phyloP scores from a whole-genome alignment of 2,113 vertebrate genomes.

The Tympanuchus pallidicinctus region DNA sequence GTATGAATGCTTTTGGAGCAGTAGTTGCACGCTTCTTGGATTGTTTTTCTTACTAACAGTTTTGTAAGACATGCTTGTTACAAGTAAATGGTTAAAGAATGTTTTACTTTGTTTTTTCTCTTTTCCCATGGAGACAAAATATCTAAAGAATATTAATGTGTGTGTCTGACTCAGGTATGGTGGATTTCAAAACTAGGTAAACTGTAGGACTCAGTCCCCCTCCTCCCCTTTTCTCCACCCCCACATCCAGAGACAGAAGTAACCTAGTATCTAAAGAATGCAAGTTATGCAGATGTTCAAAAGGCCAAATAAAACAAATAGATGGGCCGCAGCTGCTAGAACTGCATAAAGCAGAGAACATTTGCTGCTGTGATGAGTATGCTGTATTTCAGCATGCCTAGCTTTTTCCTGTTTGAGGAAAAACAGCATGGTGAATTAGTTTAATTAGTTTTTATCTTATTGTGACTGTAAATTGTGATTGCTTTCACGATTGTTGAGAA shows the following conservation, averaged over 20 bases:
- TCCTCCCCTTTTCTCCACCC: constrained; percentile 23
- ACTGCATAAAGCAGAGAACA: constrained; percentile 28
- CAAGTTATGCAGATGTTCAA: constrained; percentile 73
- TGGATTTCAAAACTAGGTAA: constrained; percentile 44
- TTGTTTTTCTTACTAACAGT: background rate
- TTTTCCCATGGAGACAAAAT: background rate
- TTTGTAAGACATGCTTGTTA: background rate
- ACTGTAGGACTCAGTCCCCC: background rate
- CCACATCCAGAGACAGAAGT: constrained; percentile 52
- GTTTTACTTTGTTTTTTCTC: background rate
- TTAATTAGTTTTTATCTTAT: background rate
- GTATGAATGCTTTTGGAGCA: background rate
- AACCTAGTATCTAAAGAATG: constrained; percentile 72
- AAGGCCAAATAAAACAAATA: constrained; percentile 75
- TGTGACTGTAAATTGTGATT: background rate
- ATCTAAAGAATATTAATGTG: background rate
- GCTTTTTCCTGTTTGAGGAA: background rate
- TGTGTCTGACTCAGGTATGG: background rate
- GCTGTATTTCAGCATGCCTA: constrained; percentile 11
- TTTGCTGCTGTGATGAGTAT: background rate
- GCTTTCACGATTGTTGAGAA: background rate
- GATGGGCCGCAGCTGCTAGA: constrained; percentile 64
- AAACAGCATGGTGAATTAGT: background rate
- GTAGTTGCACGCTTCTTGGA: background rate
- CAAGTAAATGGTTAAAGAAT: background rate